A percentile compares a stretch with the other conserved stretches of the same genome.
phyloP scores from a whole-genome alignment of 2,113 vertebrate genomes.

The Smithornis capensis region DNA sequence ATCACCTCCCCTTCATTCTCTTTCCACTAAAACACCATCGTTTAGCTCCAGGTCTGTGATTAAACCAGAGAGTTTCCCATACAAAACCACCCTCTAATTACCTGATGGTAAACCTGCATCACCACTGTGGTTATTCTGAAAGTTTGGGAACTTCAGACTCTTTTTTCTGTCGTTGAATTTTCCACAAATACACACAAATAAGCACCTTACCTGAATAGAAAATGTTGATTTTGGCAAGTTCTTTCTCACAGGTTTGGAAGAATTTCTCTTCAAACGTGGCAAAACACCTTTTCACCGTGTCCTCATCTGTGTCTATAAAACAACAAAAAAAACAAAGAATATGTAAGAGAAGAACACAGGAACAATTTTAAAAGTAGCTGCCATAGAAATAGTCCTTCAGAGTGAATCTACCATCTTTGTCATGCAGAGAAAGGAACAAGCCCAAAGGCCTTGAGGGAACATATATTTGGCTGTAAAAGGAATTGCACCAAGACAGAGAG shows the following conservation, averaged over 20 bases:
- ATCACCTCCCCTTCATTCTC: neutral
- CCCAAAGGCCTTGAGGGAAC: neutral
- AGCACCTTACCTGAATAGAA: constrained; percentile 94
- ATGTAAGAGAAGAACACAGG: neutral
- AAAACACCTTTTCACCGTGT: constrained; percentile 95
- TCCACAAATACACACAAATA: constrained; percentile 32
- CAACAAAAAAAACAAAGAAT: constrained; percentile 29
- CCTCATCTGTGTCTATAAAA: constrained; percentile 91
- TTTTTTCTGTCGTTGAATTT: neutral
- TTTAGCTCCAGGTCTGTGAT: neutral
- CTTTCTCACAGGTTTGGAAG: constrained; percentile 98
- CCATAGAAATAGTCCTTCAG: neutral
- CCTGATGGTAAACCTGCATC: neutral
- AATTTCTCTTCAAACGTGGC: constrained; percentile 99
- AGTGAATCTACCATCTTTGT: neutral
- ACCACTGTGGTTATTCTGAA: neutral
- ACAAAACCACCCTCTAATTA: neutral
- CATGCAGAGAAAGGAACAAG: neutral
- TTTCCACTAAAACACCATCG: neutral
- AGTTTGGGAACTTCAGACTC: neutral
- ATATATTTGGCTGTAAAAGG: neutral
- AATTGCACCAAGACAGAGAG: neutral
- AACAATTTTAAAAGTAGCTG: constrained; percentile 5
- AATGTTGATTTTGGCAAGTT: constrained; percentile 99
- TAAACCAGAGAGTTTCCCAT: neutral